Evolutionary conservation across 2,113 vertebrate species (phyloP).

Genomic region (Glaucomys volans): DNA sequence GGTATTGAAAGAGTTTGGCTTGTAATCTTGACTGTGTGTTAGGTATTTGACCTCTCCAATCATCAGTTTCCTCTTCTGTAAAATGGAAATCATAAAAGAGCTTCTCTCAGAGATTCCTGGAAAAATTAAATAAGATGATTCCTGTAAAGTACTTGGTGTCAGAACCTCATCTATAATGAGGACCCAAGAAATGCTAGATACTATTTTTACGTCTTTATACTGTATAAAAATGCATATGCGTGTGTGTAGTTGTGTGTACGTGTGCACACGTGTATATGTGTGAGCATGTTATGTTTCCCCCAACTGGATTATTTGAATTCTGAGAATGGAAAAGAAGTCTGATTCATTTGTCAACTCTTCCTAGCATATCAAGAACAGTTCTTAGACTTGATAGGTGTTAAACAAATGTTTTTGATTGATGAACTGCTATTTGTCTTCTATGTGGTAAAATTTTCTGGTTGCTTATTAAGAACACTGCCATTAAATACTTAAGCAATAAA

Average conservation of each 20-base stretch:
- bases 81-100: not conserved
- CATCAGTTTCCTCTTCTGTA: not conserved
- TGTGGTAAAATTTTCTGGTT: not conserved
- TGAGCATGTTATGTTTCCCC: not conserved
- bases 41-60: not conserved
- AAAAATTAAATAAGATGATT: not conserved
- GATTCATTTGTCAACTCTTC: not conserved
- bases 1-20: not conserved
- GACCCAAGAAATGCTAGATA: not conserved
- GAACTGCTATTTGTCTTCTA: not conserved
- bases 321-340: not conserved
- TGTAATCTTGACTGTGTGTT: not conserved
- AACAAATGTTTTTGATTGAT: not conserved
- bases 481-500: not conserved
- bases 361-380: not conserved
- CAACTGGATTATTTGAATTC: not conserved
- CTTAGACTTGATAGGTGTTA: not conserved
- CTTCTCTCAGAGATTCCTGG: not conserved
- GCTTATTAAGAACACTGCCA: not conserved
- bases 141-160: not conserved
- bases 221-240: not conserved
- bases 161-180: not conserved
- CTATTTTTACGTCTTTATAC: conserved; percentile 1
- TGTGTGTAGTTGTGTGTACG: too few species aligned
- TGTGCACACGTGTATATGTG: not conserved